A percentile compares a stretch with the other conserved stretches of the same genome.
Conservation (phyloP, 2,113 vertebrate species). For the Pipra filicauda region DNA sequence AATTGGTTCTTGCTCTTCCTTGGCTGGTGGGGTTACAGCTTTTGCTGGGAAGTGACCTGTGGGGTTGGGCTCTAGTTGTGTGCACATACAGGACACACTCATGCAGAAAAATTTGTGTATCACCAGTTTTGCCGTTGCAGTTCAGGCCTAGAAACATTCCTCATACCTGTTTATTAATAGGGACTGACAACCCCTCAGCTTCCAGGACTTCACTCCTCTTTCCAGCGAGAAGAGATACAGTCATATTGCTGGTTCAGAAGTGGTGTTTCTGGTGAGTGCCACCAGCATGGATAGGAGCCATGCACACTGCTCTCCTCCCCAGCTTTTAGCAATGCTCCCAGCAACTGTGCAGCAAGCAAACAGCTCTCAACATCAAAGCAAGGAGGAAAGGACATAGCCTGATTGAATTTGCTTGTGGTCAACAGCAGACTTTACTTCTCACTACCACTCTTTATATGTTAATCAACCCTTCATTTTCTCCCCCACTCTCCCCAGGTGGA, state of each 20-base stretch:
- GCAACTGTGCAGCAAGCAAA: not conserved
- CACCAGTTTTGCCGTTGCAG: not conserved
- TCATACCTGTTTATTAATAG: not conserved
- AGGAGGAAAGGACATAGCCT: not conserved
- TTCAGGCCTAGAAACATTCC: not conserved
- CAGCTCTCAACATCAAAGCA: not conserved
- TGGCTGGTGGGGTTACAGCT: rapidly evolving
- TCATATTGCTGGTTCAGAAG: not conserved
- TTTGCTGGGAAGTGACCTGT: not conserved
- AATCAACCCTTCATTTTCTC: not conserved
- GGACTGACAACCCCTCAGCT: not conserved
- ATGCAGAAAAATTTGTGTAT: not conserved
- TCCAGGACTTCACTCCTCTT: not conserved
- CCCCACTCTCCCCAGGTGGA: not conserved
- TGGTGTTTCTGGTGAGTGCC: rapidly evolving
- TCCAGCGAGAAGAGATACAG: not conserved
- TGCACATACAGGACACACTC: rapidly evolving
- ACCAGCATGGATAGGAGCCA: not conserved
- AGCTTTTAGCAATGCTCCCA: not conserved
- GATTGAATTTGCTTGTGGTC: constrained; percentile 24
- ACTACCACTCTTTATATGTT: not conserved
- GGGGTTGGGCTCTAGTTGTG: not conserved
- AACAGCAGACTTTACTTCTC: constrained; percentile 13
- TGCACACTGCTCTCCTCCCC: not conserved
- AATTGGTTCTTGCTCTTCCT: not conserved